These are phyloP conservation scores for Hippasteria phrygiana DNA, from an alignment of 53 echinoderm and acorn worm genomes.

Conservation along the genomic window DNA sequence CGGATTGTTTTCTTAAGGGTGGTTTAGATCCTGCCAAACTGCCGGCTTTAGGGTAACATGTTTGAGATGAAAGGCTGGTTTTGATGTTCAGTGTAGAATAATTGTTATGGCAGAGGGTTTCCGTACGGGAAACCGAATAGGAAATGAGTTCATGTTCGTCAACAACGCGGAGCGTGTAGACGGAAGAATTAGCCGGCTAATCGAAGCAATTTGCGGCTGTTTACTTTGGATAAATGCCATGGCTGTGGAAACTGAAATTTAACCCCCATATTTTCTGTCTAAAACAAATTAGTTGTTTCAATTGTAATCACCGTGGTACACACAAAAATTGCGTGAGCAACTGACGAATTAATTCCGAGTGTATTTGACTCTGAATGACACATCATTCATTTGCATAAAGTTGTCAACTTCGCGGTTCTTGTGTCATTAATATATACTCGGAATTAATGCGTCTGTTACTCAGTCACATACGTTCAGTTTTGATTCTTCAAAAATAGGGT, in stretches of 20 bases:
- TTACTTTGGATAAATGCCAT: neutral
- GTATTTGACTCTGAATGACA: no score
- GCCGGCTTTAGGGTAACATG: neutral
- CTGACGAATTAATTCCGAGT: no score
- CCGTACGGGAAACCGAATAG: constrained; percentile 4
- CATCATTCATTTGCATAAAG: no score
- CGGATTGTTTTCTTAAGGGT: constrained; percentile 39
- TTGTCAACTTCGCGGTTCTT: no score
- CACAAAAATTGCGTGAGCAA: no score
- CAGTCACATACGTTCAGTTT: no score
- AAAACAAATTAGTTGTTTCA: no score
- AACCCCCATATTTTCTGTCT: no score
- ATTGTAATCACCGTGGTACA: no score
- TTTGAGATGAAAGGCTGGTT: neutral
- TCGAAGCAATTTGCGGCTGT: neutral
- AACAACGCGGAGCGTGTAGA: constrained; percentile 1
- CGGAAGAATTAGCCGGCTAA: neutral
- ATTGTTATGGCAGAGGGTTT: constrained; percentile 7
- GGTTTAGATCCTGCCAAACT: neutral
- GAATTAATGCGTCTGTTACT: no score
- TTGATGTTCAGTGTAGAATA: neutral
- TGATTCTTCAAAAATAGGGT: no score
- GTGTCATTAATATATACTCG: no score
- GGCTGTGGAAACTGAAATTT: neutral
- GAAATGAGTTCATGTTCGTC: constrained; percentile 47